Conservation (phyloP, 2,888 invertebrate species). For the Coleophora flavipennella region DNA sequence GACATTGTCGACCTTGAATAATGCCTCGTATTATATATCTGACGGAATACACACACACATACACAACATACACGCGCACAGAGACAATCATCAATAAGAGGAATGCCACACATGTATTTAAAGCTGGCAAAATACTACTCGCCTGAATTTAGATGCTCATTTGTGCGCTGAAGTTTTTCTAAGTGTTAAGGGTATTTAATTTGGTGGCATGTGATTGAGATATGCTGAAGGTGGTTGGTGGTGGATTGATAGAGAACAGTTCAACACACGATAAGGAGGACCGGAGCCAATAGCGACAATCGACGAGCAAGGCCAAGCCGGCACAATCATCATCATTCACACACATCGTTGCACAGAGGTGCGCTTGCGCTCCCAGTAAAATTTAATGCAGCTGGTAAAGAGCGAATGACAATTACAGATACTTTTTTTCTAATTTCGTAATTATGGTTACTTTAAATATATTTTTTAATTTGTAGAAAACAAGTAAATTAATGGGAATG, state of each 20-base stretch:
- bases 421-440: no score
- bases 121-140: conserved; percentile 39
- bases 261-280: conserved; percentile 69
- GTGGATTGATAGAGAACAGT: conserved; percentile 45
- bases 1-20: conserved; percentile 71
- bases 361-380: no score
- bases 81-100: conserved; percentile 18
- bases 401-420: no score
- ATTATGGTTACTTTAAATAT: no score
- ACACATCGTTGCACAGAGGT: no score
- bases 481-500: no score
- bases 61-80: conserved; percentile 26
- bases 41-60: conserved; percentile 19
- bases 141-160: conserved; percentile 28
- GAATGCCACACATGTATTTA: conserved; percentile 50
- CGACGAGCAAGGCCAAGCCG: conserved; percentile 52
- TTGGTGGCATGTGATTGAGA: conserved; percentile 16
- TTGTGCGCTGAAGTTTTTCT: conserved; percentile 11
- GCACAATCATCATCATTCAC: conserved; percentile 29
- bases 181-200: conserved; percentile 18
- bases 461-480: no score
- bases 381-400: no score
- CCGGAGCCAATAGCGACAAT: conserved; percentile 44
- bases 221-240: conserved; percentile 27
- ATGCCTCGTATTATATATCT: conserved; percentile 59